A percentile compares a stretch with the other conserved stretches of the same genome.
These are phyloP conservation scores for Drosophila austrosaltans DNA, from an alignment of 2,888 invertebrate genomes.

Conservation along the genomic window DNA sequence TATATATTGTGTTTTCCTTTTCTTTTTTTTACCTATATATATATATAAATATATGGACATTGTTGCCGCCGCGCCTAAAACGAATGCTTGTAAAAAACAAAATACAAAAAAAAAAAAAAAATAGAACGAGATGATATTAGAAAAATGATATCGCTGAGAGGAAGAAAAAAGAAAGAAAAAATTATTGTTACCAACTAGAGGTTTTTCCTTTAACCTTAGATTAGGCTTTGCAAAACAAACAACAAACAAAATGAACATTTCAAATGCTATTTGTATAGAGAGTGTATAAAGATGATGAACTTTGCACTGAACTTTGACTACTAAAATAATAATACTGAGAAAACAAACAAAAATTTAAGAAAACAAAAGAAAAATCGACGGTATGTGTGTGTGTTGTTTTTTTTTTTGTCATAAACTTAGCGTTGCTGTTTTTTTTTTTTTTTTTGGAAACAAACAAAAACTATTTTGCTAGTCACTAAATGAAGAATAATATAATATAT, in stretches of 20 bases:
- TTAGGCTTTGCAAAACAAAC: slow-evolving; percentile 58
- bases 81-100: slow-evolving; percentile 50
- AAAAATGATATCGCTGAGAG: slow-evolving; percentile 1
- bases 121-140: slow-evolving; percentile 14
- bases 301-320: slow-evolving; percentile 57
- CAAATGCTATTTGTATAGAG: slow-evolving; percentile 49
- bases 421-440: slow-evolving; percentile 49
- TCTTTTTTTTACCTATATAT: slow-evolving; percentile 35
- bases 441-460: slow-evolving; percentile 31
- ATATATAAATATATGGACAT: slow-evolving; percentile 52
- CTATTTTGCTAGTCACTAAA: slow-evolving; percentile 55
- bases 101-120: slow-evolving; percentile 36
- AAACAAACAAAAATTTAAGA: slow-evolving; percentile 10
- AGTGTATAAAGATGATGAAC: slow-evolving; percentile 52
- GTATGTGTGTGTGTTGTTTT: neutral
- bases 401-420: slow-evolving; percentile 43
- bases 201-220: slow-evolving; percentile 56
- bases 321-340: slow-evolving; percentile 31
- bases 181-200: slow-evolving; percentile 39
- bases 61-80: slow-evolving; percentile 79
- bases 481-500: slow-evolving; percentile 5
- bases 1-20: slow-evolving; percentile 15
- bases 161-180: neutral
- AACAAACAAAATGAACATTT: slow-evolving; percentile 31
- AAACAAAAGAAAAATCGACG: neutral